Evolutionary conservation across 2,113 vertebrate species (phyloP), one percentile per base, ranked within the genome.

Genomic region (Paramormyrops kingsleyae): DNA sequence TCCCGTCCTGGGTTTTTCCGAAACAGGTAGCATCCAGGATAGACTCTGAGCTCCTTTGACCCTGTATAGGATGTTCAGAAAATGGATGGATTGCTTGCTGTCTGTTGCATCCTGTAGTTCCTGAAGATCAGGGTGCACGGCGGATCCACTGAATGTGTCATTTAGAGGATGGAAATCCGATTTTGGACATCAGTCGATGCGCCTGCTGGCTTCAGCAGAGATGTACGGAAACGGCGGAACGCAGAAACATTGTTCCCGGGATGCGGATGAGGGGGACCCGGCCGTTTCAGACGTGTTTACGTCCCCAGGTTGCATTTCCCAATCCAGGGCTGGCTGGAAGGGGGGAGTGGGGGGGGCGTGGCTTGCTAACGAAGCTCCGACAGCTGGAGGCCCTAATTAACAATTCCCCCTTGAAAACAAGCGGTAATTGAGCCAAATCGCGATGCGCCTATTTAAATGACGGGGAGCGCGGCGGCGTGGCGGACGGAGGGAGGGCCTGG

Each of bases 301-400:
- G 95, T 95, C 93, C 93, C 94, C 92, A 91, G 93, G 92, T 93
- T 92, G 92, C 93, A 92, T 84, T 92, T 91, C 94, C 95, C 93
- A 93, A 86, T 94, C 92, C 70, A 90, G 93, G 66, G 87, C 88
- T 90, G 85, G 74, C 49, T 90, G 91, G 93, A 94, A 50, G 42
- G 83, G 83, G 39, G 35, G 5, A 6, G 19, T 5, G 52, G 95
- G 93, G 49, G 17, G 15, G 52, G 95, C 93, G 95, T 95, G 94
- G 95, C 92, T 87, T 91, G 89, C 94, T 96, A 96, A 96, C 95
- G 94, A 96, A 96, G 92, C 95, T 93, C 93, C 94, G 95, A 96
- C 95, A 95, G 95, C 96, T 96, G 95, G 95, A 96, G 95, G 95
- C 95, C 94, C 96, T 97, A 97, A 96, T 97, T 97, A 96, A 96